Conservation (phyloP, 2,888 invertebrate species). For the Acanthoscelides obtectus region DNA sequence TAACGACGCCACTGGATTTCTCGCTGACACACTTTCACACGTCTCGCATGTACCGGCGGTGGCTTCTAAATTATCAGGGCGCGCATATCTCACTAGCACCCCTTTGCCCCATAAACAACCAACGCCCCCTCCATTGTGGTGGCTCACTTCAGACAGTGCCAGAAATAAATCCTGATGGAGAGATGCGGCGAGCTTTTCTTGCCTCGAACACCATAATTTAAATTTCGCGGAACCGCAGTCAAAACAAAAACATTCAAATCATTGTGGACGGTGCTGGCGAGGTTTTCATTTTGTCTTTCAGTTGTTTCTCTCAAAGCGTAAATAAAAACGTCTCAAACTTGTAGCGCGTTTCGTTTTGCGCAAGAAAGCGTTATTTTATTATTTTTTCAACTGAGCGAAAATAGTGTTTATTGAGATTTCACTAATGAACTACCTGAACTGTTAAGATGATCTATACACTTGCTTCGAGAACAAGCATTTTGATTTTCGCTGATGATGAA, state of each 20-base stretch:
- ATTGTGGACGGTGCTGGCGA: not conserved
- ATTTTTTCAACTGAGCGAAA: too few relatives aligned
- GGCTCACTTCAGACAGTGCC: not conserved
- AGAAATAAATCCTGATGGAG: not conserved
- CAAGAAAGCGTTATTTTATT: too few relatives aligned
- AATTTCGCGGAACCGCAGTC: not conserved
- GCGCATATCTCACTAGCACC: not conserved
- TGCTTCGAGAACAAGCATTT: too few relatives aligned
- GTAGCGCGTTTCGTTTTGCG: too few relatives aligned
- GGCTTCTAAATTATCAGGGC: not conserved
- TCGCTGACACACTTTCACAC: not conserved
- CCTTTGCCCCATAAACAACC: not conserved
- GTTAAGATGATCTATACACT: too few relatives aligned
- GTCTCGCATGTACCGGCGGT: not conserved
- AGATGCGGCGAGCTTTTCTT: not conserved
- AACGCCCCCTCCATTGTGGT: not conserved
- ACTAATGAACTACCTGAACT: too few relatives aligned
- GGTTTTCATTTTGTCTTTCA: too few relatives aligned
- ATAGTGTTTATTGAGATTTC: too few relatives aligned
- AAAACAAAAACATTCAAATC: not conserved
- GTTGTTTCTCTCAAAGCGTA: too few relatives aligned
- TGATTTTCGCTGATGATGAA: too few relatives aligned
- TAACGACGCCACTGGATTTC: too few relatives aligned
- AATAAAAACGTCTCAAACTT: too few relatives aligned
- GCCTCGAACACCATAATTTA: not conserved